These are phyloP conservation scores for Cotesia congregata DNA, from an alignment of 2,888 invertebrate species.

Conservation along the genomic window DNA sequence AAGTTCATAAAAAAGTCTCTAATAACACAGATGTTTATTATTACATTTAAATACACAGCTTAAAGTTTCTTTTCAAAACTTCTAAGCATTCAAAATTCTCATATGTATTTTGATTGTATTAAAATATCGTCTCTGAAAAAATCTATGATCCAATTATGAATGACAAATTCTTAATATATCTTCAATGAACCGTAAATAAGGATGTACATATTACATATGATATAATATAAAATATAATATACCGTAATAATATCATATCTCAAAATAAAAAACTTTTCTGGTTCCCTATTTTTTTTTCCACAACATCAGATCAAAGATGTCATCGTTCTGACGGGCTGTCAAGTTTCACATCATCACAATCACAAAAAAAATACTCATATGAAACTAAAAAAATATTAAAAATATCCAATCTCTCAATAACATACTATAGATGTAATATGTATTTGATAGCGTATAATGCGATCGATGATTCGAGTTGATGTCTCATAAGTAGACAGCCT, in stretches of 20 bases:
- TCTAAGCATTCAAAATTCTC: background rate
- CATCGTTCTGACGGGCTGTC: conserved; percentile 22
- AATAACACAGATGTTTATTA: background rate
- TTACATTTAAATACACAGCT: background rate
- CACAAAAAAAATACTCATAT: background rate
- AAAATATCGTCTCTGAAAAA: background rate
- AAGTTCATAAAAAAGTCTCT: background rate
- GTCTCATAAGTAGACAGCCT: conserved; percentile 6
- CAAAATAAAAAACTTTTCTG: background rate
- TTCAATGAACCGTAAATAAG: background rate
- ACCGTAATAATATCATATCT: background rate
- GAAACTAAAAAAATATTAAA: conserved; percentile 9
- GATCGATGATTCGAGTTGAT: background rate
- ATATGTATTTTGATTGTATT: background rate
- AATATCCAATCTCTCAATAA: conserved; percentile 3
- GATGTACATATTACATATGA: background rate
- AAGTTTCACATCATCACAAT: conserved; percentile 17
- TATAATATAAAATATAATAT: background rate
- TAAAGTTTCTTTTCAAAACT: background rate
- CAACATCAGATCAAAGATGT: conserved; percentile 15
- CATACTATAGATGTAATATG: background rate
- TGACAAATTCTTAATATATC: background rate
- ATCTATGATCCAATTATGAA: background rate
- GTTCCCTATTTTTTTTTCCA: conserved; percentile 6
- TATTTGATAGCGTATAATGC: background rate